phyloP scores from a whole-genome alignment of 2,113 vertebrate genomes.

The Egretta garzetta region DNA sequence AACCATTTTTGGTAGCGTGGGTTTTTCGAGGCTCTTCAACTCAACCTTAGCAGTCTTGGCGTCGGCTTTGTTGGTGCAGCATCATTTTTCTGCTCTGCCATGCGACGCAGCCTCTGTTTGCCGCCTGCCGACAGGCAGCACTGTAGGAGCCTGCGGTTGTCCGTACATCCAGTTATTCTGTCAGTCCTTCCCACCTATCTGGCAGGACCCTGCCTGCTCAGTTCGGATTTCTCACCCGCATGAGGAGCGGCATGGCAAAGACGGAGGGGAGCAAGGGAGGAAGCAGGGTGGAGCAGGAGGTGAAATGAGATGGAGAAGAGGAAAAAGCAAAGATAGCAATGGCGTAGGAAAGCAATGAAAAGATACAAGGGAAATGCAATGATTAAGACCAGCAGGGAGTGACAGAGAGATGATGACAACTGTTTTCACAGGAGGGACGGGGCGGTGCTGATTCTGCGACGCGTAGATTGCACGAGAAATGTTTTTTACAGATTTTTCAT shows the following conservation, averaged over 20 bases:
- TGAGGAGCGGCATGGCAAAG: not conserved
- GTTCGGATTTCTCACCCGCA: not conserved
- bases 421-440: not conserved
- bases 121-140: not conserved
- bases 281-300: constrained; percentile 18
- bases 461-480: not conserved
- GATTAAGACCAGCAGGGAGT: not conserved
- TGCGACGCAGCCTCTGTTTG: not conserved
- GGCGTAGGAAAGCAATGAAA: not conserved
- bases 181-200: not conserved
- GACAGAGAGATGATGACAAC: not conserved
- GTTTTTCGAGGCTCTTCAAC: not conserved
- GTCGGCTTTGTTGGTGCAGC: not conserved
- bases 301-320: not conserved
- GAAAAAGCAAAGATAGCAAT: not conserved
- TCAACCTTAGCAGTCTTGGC: not conserved
- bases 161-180: not conserved
- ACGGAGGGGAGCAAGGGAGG: not conserved
- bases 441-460: not conserved
- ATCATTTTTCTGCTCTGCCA: not conserved
- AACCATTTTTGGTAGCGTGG: not conserved
- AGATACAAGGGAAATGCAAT: not conserved
- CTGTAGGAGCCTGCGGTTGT: not conserved
- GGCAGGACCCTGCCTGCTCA: not conserved
- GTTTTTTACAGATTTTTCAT: not conserved